Evolutionary conservation across 2,888 invertebrate genomes (phyloP).

Genomic region (Drosophila algonquin): DNA sequence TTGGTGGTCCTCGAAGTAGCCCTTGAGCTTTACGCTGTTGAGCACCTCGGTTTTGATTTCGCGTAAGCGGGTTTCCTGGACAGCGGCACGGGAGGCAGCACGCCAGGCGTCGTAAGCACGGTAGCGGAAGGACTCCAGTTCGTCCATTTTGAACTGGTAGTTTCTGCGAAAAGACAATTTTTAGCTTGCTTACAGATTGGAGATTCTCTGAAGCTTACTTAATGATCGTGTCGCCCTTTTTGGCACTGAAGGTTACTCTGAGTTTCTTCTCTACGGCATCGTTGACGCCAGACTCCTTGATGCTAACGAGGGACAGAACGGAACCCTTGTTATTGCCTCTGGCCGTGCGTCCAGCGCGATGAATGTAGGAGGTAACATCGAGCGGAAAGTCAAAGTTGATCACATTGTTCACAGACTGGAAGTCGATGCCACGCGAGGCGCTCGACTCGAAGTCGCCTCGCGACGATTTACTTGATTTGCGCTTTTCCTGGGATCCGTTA

Average conservation of each 20-base stretch:
- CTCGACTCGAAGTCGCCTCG: conserved; percentile 95
- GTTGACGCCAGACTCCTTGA: conserved; percentile 90
- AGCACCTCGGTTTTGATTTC: conserved; percentile 98
- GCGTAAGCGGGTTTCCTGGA: conserved; percentile 96
- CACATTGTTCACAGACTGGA: conserved; percentile 98
- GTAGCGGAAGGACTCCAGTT: conserved; percentile 98
- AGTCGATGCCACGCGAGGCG: conserved; percentile 98
- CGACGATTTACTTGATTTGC: conserved; percentile 40
- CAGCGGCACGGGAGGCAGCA: conserved; percentile 95
- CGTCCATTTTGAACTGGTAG: conserved; percentile 96
- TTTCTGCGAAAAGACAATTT: conserved; percentile 85
- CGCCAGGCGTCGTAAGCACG: conserved; percentile 97
- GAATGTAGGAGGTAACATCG: conserved; percentile 95
- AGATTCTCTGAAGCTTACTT: conserved; percentile 81
- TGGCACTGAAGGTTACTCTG: conserved; percentile 87
- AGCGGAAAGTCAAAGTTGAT: conserved; percentile 99
- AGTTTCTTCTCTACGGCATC: conserved; percentile 91
- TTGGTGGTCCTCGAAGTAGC: conserved; percentile 96
- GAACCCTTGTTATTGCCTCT: conserved; percentile 94
- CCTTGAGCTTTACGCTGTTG: conserved; percentile 95
- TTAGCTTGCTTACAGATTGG: not conserved
- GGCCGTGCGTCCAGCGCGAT: conserved; percentile 96
- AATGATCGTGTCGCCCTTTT: conserved; percentile 86
- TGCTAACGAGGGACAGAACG: conserved; percentile 94
- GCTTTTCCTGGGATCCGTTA: conserved; percentile 16